Percentiles rank a stretch among this genome's conserved stretches.
Evolutionary conservation across 1,140 invertebrate genomes (phyloP).

Genomic region (Aphis craccivora): DNA sequence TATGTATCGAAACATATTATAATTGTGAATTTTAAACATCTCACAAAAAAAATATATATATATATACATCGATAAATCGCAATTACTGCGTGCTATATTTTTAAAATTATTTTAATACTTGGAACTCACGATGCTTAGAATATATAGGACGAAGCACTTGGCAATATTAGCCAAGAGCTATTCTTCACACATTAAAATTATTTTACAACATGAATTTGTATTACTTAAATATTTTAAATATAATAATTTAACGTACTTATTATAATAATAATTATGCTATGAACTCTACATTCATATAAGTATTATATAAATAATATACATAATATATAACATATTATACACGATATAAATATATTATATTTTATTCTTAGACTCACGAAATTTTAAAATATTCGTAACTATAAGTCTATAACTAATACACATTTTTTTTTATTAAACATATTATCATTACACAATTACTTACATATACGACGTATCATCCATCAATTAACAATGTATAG

Average conservation of each 20-base stretch:
- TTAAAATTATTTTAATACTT: slow-evolving; percentile 35
- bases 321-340: slow-evolving; percentile 5
- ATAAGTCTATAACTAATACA: neutral
- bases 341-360: neutral
- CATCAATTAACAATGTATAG: slow-evolving; percentile 57
- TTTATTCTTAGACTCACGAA: neutral
- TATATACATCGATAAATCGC: neutral
- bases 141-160: neutral
- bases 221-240: slow-evolving; percentile 22
- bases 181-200: neutral
- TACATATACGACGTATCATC: slow-evolving; percentile 48
- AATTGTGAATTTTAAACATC: neutral
- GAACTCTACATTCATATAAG: neutral
- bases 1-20: neutral
- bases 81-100: neutral
- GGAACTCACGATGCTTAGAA: slow-evolving; percentile 21
- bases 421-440: slow-evolving; percentile 23
- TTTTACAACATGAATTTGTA: slow-evolving; percentile 8
- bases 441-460: slow-evolving; percentile 12
- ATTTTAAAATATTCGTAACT: neutral
- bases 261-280: neutral
- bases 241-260: neutral
- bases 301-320: neutral
- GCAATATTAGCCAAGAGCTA: neutral
- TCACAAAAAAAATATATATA: neutral